Base-by-base conservation (phyloP, 2,888 invertebrate species). In the Balanococcus diminutus region DNA sequence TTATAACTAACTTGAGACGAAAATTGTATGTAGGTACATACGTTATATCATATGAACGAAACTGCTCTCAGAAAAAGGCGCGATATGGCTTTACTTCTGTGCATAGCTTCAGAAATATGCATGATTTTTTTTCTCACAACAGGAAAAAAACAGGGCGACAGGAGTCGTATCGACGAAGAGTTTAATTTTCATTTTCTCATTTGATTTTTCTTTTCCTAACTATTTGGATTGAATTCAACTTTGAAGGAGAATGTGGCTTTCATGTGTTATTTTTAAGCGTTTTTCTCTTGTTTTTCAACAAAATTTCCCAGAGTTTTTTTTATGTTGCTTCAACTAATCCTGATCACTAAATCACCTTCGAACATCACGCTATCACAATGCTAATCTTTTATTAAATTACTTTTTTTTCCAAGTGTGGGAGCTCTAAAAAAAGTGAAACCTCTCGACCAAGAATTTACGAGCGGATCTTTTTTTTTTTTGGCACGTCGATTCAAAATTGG, bases 201-300 rank as follows among this genome's bases (percentile, higher is more conserved):
- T 19, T 28, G 25, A 19, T 19, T 51, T 51, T 19, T 42, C 19
- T 51, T 19, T n/a, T 14, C 51, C 3, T n/a, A n/a, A n/a, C n/a
- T n/a, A n/a, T 51, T 51, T 8, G 51, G 19, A 51, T 51, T 51
- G 36, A 19, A 19, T 51, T 51, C 19, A 1, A 51, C 19, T 51
- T 19, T 67, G 61, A 75, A 75, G 75, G 75, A 75, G 75, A 75
- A 75, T 75, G 75, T 75, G 75, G 75, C 75, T 75, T 75, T 75
- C 75, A 75, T 75, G 19, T 75, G 61, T 67, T 67, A 67, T 28
- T 67, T 67, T 67, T 67, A 67, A 67, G 61, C 61, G 14, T 67
- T 9, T 56, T 22, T 56, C 22, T 19, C 19, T 19, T 51, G n/a
- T 51, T 51, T 51, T 51, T 51, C 9, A 0, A 51, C 19, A 8